Conservation (phyloP, 2,797 vertebrate genomes). For the Myotis planiceps region DNA sequence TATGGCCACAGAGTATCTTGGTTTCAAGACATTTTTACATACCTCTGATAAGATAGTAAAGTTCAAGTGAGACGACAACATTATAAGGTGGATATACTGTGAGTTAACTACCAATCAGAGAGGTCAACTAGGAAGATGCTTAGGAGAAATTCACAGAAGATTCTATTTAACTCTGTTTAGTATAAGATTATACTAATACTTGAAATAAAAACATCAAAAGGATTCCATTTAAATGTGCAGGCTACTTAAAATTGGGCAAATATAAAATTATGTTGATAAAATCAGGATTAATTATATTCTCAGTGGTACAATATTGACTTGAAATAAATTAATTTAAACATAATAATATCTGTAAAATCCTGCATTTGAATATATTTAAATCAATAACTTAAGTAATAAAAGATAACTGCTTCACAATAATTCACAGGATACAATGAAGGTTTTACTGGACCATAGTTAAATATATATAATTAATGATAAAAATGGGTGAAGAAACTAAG, state of each 20-base stretch:
- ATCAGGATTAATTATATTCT: neutral
- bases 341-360: neutral
- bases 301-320: neutral
- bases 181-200: neutral
- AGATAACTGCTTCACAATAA: neutral
- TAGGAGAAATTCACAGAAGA: neutral
- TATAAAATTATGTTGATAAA: neutral
- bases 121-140: neutral
- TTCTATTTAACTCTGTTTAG: neutral
- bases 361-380: neutral
- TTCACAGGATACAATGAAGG: neutral
- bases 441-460: neutral
- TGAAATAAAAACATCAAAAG: neutral
- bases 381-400: neutral
- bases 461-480: neutral
- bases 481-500: neutral
- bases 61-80: neutral
- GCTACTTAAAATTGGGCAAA: neutral
- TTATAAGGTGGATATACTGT: neutral
- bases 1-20: neutral
- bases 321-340: neutral
- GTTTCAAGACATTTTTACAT: conserved; percentile 13
- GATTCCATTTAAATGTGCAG: neutral
- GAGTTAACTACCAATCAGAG: neutral
- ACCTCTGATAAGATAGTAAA: neutral